Percentiles rank a stretch among this genome's conserved stretches.
Evolutionary conservation across 1,140 invertebrate genomes (phyloP).

Genomic region (Mylabris phalerata): DNA sequence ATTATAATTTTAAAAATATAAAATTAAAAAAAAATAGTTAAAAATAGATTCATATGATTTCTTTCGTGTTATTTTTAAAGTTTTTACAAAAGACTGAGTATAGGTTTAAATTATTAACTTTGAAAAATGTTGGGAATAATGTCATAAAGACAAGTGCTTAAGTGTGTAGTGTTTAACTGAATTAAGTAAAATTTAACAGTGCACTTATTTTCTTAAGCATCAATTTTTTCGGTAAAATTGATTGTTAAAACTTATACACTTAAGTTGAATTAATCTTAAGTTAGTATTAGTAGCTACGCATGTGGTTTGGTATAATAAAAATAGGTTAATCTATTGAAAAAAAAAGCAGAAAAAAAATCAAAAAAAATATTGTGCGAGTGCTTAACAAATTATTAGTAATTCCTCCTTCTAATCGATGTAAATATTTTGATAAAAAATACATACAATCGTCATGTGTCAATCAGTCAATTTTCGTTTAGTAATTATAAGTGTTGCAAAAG

Average conservation of each 20-base stretch:
- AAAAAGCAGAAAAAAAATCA: no score
- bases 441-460: conserved; percentile 3
- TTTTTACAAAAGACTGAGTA: conserved; percentile 23
- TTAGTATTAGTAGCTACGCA: conserved; percentile 12
- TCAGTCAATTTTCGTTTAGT: not conserved
- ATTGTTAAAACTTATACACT: conserved; percentile 11
- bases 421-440: not conserved
- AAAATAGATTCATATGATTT: not conserved
- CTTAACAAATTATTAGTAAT: conserved; percentile 9
- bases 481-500: no score
- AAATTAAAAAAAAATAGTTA: no score
- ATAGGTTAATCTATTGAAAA: conserved; percentile 4
- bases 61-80: conserved; percentile 12
- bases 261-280: conserved; percentile 12
- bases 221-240: conserved; percentile 11
- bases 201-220: conserved; percentile 16
- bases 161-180: conserved; percentile 14
- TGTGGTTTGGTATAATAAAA: conserved; percentile 18
- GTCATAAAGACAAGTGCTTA: conserved; percentile 4
- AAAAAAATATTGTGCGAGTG: conserved; percentile 8
- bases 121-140: not conserved
- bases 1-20: conserved; percentile 7
- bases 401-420: not conserved
- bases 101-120: conserved; percentile 20
- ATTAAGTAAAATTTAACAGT: conserved; percentile 10